phyloP scores from a whole-genome alignment of 2,797 vertebrate genomes.

The Squalus acanthias region DNA sequence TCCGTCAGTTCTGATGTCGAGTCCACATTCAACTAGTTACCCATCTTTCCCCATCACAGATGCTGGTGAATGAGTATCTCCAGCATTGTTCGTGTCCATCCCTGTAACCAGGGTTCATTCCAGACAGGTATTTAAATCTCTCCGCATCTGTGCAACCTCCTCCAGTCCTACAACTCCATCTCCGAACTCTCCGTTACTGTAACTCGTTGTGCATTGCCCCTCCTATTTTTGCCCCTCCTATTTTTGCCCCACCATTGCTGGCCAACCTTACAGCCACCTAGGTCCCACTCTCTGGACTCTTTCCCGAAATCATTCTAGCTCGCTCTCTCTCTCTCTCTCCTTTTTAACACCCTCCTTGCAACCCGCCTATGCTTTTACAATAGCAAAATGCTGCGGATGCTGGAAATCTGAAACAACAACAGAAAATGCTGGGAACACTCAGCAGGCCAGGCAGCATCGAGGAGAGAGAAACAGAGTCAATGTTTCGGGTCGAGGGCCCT shows the following conservation, averaged over 20 bases:
- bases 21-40: too few relatives aligned
- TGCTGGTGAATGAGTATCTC: background rate
- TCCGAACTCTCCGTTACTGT: background rate
- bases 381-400: too few relatives aligned
- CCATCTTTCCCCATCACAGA: background rate
- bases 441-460: too few relatives aligned
- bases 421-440: too few relatives aligned
- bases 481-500: too few relatives aligned
- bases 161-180: background rate
- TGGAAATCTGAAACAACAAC: too few relatives aligned
- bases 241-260: too few relatives aligned
- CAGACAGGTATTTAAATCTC: background rate
- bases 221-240: too few relatives aligned
- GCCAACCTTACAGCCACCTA: background rate
- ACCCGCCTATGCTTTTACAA: background rate
- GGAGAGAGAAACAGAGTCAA: too few relatives aligned
- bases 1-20: background rate
- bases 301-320: too few relatives aligned
- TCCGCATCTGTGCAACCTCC: background rate
- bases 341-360: background rate
- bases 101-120: background rate
- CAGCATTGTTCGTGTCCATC: background rate
- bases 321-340: background rate
- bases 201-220: background rate
- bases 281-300: background rate